Evolutionary conservation across 2,113 vertebrate species (phyloP), one percentile per base, ranked within the genome.

Genomic region (Neogobius melanostomus): DNA sequence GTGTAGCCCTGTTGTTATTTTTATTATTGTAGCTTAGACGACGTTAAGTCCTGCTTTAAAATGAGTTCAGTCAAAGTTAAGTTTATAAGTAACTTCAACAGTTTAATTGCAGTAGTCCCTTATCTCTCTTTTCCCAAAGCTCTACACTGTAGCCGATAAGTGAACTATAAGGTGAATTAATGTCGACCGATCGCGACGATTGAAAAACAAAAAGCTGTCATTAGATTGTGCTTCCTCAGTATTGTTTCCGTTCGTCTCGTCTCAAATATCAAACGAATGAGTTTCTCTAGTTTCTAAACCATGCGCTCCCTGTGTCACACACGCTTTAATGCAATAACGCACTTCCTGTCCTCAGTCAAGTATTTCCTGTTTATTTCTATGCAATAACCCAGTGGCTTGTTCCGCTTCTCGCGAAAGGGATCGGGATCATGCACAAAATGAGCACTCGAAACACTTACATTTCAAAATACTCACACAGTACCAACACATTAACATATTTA

Each of bases 331-430:
- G 68, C 72, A 61, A 7, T 44, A 42, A 68, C 65, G 64, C n/a
- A 16, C 71, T 67, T 74, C 76, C 82, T 83, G 75, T 68, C 42
- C 61, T 72, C 45, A 51, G 69, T 83, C 85, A 85, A 82, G 76
- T 77, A 78, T 80, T 85, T 85, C 77, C 85, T 79, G 79, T 84
- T 85, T 69, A 79, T 68, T 17, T 64, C 67, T 17, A 64, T 79
- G 78, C 74, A 75, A 68, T 28, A 21, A 72, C 54, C 56, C 49
- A 48, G 21, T 66, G 68, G 71, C 53, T 68, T 36, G 49, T 63
- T 78, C 62, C 78, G 75, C 53, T 47, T 51, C 8, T 69, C 66
- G 72, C 16, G 47, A 64, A 61, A 28, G 28, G 68, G 65, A 62
- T 66, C 6, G 0, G 47, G 10, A 72, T 71, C 62, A 8, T 14